Conservation (phyloP, 2,113 vertebrate genomes). For the Melospiza georgiana region DNA sequence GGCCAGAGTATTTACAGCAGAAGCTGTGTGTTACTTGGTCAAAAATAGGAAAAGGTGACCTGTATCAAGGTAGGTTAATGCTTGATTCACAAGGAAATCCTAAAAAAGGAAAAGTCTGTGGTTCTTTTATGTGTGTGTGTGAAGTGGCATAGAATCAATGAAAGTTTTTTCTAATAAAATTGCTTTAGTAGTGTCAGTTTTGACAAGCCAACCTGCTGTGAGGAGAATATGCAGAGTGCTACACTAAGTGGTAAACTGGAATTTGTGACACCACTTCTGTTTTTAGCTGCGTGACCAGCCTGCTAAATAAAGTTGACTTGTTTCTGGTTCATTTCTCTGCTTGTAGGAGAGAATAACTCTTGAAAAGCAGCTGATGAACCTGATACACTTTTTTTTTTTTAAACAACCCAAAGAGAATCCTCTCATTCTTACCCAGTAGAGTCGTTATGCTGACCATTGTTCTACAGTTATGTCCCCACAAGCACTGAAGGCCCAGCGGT, state of each 20-base stretch:
- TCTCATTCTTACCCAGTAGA: not conserved
- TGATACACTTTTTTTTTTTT: not conserved
- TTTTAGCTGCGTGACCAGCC: not conserved
- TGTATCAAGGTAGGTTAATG: not conserved
- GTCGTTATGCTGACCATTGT: not conserved
- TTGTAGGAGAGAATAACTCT: not conserved
- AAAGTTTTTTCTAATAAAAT: not conserved
- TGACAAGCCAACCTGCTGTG: not conserved
- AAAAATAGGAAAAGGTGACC: not conserved
- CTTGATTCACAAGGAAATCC: not conserved
- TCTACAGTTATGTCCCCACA: not conserved
- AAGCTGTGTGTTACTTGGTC: not conserved
- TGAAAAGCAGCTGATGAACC: slow-evolving; percentile 5
- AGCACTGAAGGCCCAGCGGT: not conserved
- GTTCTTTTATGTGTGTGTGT: not conserved
- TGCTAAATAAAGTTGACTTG: slow-evolving; percentile 7
- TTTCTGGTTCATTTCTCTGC: slow-evolving; percentile 23
- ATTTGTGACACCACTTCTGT: slow-evolving; percentile 10
- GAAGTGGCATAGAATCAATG: not conserved
- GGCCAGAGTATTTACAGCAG: not conserved
- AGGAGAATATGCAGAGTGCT: not conserved
- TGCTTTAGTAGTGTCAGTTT: not conserved
- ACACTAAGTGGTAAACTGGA: not conserved
- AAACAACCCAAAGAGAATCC: not conserved
- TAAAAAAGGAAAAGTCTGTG: not conserved